Percentiles rank a stretch among this genome's conserved stretches.
phyloP scores from a whole-genome alignment of 2,113 vertebrate species.

The Caretta caretta region DNA sequence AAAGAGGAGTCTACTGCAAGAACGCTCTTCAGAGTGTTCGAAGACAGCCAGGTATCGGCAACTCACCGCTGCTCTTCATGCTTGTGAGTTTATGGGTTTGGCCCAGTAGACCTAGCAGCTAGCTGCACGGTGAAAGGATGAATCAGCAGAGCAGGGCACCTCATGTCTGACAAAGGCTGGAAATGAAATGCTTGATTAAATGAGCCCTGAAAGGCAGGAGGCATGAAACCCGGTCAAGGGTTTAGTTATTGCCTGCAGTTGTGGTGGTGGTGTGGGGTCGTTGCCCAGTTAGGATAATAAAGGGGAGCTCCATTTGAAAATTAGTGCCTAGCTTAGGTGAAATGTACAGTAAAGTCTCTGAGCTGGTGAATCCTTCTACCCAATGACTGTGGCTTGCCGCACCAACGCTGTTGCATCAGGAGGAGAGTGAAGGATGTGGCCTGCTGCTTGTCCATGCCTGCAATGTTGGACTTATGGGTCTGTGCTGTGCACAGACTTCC shows the following conservation, averaged over 20 bases:
- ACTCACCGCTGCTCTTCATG: accelerated
- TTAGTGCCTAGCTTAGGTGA: neutral
- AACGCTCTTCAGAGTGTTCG: accelerated
- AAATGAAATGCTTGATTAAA: neutral
- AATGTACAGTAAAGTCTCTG: neutral
- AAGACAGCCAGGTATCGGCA: neutral
- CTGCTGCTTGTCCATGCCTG: neutral
- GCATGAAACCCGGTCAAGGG: neutral
- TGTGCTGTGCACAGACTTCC: neutral
- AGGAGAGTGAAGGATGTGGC: neutral
- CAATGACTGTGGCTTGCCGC: neutral
- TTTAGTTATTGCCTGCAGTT: neutral
- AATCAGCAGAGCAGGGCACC: neutral
- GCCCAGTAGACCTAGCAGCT: neutral
- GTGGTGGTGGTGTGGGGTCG: neutral
- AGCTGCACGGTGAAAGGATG: neutral
- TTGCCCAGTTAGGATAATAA: neutral
- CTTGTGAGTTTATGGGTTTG: neutral
- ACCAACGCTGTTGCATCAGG: neutral
- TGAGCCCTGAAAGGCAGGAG: neutral
- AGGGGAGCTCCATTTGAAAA: neutral
- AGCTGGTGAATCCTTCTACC: neutral
- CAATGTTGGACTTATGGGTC: neutral
- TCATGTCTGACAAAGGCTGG: neutral
- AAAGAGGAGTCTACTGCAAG: neutral